These are phyloP conservation scores for Trypoxylon attenuatum DNA, from an alignment of 2,888 invertebrate genomes.

Conservation along the genomic window DNA sequence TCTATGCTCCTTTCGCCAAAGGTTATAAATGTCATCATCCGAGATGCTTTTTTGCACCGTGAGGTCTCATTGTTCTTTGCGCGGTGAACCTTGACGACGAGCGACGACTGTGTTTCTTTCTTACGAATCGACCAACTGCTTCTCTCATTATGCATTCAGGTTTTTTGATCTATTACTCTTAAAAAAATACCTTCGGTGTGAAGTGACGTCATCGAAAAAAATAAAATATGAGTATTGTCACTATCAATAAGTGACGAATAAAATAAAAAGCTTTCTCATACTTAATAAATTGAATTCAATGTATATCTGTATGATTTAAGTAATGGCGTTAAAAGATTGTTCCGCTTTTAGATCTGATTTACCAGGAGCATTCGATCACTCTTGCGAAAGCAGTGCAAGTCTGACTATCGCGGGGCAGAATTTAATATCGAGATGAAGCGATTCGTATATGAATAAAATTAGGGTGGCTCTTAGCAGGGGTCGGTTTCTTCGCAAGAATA, in stretches of 20 bases:
- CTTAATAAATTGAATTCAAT: too few species aligned
- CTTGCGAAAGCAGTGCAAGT: background rate
- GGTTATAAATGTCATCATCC: slow-evolving; percentile 64
- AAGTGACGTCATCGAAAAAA: too few species aligned
- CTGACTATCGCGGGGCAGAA: too few species aligned
- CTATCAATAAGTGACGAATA: too few species aligned
- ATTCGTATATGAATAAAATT: slow-evolving; percentile 41
- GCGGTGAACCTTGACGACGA: slow-evolving; percentile 44
- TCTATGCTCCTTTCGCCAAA: slow-evolving; percentile 60
- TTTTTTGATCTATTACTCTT: slow-evolving; percentile 4
- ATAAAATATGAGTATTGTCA: too few species aligned
- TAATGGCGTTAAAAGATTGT: too few species aligned
- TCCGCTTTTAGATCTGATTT: too few species aligned
- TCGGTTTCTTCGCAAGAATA: slow-evolving; percentile 31
- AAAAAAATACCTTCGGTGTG: too few species aligned
- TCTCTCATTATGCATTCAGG: slow-evolving; percentile 1
- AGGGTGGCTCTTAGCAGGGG: slow-evolving; percentile 13
- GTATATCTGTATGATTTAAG: too few species aligned
- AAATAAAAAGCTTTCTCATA: too few species aligned
- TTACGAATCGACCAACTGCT: slow-evolving; percentile 24
- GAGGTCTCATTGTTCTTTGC: slow-evolving; percentile 1
- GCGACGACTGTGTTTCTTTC: slow-evolving; percentile 28
- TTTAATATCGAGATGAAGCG: slow-evolving; percentile 15
- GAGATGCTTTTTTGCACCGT: slow-evolving; percentile 11
- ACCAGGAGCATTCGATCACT: too few species aligned